phyloP scores from a whole-genome alignment of 2,113 vertebrate genomes.

The Pluvianellus socialis region DNA sequence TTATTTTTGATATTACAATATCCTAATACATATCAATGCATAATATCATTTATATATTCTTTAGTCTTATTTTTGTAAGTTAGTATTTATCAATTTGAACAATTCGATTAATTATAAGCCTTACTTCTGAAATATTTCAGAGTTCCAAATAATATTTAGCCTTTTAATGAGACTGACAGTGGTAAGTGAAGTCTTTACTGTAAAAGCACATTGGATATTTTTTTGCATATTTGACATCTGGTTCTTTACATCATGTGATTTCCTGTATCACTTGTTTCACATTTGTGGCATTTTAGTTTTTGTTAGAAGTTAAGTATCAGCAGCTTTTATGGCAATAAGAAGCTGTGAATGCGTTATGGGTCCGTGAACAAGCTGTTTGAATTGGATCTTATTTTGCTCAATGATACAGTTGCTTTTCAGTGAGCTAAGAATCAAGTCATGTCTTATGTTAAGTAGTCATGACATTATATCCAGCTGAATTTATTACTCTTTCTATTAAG shows the following conservation, averaged over 20 bases:
- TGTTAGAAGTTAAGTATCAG: not conserved
- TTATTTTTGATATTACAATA: not conserved
- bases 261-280: not conserved
- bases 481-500: slow-evolving; percentile 54
- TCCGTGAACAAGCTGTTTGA: not conserved
- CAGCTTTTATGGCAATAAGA: not conserved
- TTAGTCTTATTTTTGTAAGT: not conserved
- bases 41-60: not conserved
- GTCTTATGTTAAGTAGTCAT: slow-evolving; percentile 58
- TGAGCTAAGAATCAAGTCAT: not conserved
- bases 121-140: not conserved
- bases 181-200: not conserved
- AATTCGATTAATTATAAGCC: not conserved
- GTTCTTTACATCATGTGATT: not conserved
- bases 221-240: not conserved
- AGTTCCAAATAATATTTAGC: not conserved
- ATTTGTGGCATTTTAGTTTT: not conserved
- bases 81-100: not conserved
- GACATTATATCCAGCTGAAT: slow-evolving; percentile 56
- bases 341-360: not conserved
- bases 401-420: slow-evolving; percentile 21
- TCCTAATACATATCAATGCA: not conserved
- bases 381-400: not conserved
- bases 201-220: not conserved
- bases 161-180: not conserved